These are phyloP conservation scores for Alexandromys fortis DNA, from an alignment of 2,113 vertebrate species.

Conservation along the genomic window DNA sequence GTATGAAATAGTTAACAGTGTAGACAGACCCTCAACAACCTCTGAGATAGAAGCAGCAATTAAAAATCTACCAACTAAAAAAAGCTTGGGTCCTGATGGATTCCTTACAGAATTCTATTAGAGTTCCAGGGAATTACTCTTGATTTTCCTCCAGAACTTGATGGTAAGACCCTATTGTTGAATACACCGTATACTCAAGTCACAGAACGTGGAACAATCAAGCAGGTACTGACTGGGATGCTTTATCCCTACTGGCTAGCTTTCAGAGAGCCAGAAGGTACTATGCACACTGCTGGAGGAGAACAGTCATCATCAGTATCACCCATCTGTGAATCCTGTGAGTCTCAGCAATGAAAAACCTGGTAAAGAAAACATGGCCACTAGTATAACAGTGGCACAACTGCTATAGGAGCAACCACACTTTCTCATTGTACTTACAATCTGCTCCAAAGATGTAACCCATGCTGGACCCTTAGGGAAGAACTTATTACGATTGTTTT, in stretches of 20 bases:
- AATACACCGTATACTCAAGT: background rate
- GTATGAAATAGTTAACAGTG: background rate
- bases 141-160: background rate
- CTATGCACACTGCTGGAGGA: background rate
- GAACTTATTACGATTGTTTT: background rate
- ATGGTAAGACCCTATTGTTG: background rate
- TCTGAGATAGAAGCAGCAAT: background rate
- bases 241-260: background rate
- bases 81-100: background rate
- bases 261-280: background rate
- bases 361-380: background rate
- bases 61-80: background rate
- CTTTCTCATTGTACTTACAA: background rate
- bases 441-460: background rate
- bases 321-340: background rate
- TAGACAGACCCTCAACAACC: background rate
- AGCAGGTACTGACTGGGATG: background rate
- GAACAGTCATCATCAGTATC: background rate
- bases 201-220: background rate
- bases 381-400: background rate
- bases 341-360: background rate
- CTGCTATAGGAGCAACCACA: background rate
- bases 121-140: background rate
- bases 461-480: background rate
- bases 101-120: background rate